Evolutionary conservation across 2,113 vertebrate genomes (phyloP).

Genomic region (Eleginops maclovinus): DNA sequence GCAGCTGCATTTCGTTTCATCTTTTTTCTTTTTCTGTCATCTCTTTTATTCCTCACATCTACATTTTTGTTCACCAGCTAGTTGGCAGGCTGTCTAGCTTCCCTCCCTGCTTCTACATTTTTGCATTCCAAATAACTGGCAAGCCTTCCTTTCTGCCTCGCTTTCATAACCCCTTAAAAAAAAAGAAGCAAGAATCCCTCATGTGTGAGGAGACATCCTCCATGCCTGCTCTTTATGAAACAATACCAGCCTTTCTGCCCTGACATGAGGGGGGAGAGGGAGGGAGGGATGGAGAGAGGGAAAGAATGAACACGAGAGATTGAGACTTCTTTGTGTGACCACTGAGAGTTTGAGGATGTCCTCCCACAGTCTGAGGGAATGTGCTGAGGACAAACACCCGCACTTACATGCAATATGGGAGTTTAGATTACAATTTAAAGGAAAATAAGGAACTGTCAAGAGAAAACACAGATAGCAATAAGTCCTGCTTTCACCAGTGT

Average conservation of each 20-base stretch:
- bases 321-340: conserved; percentile 53
- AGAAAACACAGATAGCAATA: background rate
- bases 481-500: background rate
- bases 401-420: background rate
- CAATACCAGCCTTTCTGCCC: conserved; percentile 70
- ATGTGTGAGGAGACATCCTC: conserved; percentile 62
- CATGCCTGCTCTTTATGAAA: conserved; percentile 42
- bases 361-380: conserved; percentile 26
- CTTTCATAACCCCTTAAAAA: conserved; percentile 48
- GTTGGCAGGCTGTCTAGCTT: conserved; percentile 27
- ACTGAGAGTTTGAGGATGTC: conserved; percentile 32
- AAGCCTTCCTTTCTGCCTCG: conserved; percentile 26
- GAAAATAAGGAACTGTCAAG: background rate
- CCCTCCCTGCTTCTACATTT: conserved; percentile 31
- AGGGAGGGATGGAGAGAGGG: background rate
- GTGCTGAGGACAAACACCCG: conserved; percentile 31
- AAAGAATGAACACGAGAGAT: conserved; percentile 10
- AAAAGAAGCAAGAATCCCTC: conserved; percentile 39
- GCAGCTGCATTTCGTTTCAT: background rate
- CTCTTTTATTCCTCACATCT: background rate
- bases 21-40: conserved; percentile 1
- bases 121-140: conserved; percentile 49
- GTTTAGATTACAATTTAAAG: conserved; percentile 2
- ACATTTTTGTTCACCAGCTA: conserved; percentile 16
- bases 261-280: conserved; percentile 43